phyloP scores from a whole-genome alignment of 2,797 vertebrate species.

The Varecia variegata region DNA sequence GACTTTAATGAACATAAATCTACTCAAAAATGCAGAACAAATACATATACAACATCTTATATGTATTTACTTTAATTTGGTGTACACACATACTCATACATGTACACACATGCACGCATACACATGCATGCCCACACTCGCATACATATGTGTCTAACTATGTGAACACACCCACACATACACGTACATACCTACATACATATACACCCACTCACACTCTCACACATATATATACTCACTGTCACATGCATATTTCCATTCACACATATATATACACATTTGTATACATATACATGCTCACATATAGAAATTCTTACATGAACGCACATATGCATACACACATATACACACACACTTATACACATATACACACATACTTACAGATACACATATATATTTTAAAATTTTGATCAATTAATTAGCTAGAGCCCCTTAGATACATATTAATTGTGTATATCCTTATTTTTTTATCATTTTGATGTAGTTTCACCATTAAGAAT shows the following conservation, averaged over 20 bases:
- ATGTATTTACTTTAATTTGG: neutral
- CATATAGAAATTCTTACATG: neutral
- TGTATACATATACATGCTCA: neutral
- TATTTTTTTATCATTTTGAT: neutral
- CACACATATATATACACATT: neutral
- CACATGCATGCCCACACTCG: neutral
- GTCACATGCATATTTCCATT: neutral
- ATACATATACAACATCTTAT: neutral
- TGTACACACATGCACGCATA: neutral
- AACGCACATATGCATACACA: neutral
- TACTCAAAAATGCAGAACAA: slow-evolving; percentile 29
- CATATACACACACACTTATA: neutral
- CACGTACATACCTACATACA: too few relatives aligned
- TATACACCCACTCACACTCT: neutral
- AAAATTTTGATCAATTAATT: slow-evolving; percentile 12
- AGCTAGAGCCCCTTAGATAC: neutral
- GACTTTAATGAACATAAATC: slow-evolving; percentile 16
- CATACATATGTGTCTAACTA: neutral
- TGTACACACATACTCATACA: neutral
- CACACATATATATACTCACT: neutral
- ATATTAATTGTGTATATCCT: neutral
- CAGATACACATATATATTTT: neutral
- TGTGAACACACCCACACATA: neutral
- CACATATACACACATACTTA: neutral
- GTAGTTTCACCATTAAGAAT: neutral